phyloP scores from a whole-genome alignment of 2,113 vertebrate species.

The Thryonomys swinderianus region DNA sequence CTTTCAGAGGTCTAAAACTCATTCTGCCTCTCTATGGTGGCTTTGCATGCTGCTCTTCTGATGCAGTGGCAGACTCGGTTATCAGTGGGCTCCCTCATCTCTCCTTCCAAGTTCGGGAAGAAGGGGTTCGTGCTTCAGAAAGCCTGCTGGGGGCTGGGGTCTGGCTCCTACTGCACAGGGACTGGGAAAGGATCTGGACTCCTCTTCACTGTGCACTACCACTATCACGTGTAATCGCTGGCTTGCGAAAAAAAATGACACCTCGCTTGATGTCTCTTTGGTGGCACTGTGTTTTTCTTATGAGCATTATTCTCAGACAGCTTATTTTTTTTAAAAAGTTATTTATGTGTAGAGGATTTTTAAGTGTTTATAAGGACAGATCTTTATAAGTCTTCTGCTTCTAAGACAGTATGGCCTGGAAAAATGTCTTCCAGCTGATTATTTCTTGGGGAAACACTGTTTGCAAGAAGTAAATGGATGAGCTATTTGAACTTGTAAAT shows the following conservation, averaged over 20 bases:
- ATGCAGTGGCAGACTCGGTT: background rate
- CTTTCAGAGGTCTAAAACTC: background rate
- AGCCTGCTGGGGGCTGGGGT: background rate
- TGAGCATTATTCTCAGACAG: background rate
- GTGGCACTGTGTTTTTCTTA: background rate
- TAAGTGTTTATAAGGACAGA: background rate
- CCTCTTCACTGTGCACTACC: background rate
- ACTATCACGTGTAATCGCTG: background rate
- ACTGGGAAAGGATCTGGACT: background rate
- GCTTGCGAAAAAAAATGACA: background rate
- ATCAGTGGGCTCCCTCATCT: background rate
- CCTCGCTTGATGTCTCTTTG: background rate
- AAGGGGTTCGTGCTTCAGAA: background rate
- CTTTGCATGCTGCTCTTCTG: background rate
- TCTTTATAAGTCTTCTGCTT: background rate
- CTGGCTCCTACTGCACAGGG: background rate
- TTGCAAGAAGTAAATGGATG: background rate
- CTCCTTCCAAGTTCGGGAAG: background rate
- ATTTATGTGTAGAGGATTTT: background rate
- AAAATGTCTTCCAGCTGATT: background rate
- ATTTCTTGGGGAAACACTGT: background rate
- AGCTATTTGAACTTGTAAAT: background rate
- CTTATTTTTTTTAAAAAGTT: background rate
- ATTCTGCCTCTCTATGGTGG: background rate
- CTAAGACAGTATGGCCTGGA: background rate